A percentile compares a stretch with the other conserved stretches of the same genome.
These are phyloP conservation scores for Chloropsis cyanopogon DNA, from an alignment of 2,113 vertebrate species.

Conservation along the genomic window DNA sequence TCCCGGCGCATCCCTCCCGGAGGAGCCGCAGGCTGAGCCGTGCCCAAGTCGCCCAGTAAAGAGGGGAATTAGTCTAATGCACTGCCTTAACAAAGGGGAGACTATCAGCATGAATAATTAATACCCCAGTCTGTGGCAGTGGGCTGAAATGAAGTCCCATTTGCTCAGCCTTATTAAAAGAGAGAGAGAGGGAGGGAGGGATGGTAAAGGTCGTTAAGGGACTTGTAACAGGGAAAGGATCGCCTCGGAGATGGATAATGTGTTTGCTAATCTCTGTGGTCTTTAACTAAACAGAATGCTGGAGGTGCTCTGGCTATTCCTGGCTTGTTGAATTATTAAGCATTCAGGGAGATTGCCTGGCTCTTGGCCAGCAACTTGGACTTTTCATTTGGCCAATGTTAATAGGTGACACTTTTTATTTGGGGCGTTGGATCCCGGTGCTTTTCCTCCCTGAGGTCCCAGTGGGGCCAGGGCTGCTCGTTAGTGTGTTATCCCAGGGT, in stretches of 20 bases:
- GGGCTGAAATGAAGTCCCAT: conserved; percentile 81
- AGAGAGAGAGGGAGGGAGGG: conserved; percentile 61
- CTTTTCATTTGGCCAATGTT: conserved; percentile 17
- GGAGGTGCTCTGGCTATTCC: conserved; percentile 66
- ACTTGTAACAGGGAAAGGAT: conserved; percentile 71
- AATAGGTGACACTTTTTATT: conserved; percentile 14
- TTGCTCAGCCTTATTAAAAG: conserved; percentile 84
- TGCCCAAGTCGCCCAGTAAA: conserved; percentile 37
- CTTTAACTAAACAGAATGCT: conserved; percentile 77
- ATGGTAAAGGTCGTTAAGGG: conserved; percentile 77
- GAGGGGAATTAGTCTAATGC: conserved; percentile 80
- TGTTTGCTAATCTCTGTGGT: conserved; percentile 77
- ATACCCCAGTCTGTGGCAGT: conserved; percentile 72
- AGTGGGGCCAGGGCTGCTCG: neutral
- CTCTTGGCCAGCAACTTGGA: conserved; percentile 6
- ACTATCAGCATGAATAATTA: conserved; percentile 77
- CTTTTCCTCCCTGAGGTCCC: neutral
- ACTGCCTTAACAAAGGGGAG: conserved; percentile 73
- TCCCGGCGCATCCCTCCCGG: neutral
- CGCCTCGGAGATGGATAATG: conserved; percentile 70
- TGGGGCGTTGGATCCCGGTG: neutral
- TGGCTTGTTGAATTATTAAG: conserved; percentile 73
- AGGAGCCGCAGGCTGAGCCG: conserved; percentile 24
- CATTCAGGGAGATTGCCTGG: conserved; percentile 50
- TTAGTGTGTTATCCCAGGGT: conserved; percentile 24